Conservation (phyloP, 2,113 vertebrate species). For the Chamaetylas fuelleborni region DNA sequence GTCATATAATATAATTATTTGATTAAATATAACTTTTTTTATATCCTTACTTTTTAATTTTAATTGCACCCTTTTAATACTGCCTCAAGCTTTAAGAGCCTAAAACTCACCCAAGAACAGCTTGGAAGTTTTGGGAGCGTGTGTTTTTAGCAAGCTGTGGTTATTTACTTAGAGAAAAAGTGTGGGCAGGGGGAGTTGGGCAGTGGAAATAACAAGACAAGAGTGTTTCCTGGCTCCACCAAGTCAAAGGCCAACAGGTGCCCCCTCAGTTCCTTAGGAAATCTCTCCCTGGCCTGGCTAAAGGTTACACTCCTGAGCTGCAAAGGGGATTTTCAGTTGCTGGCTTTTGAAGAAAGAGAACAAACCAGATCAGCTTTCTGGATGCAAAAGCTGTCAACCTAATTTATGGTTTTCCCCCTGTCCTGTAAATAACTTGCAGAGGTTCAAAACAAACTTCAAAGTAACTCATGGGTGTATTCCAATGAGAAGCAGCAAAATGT, state of each 20-base stretch:
- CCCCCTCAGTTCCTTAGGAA: neutral
- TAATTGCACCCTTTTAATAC: neutral
- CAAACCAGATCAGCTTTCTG: slow-evolving; percentile 29
- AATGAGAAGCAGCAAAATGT: neutral
- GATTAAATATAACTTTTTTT: neutral
- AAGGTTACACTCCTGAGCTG: neutral
- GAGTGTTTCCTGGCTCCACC: neutral
- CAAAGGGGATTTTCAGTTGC: slow-evolving; percentile 5
- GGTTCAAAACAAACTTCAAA: slow-evolving; percentile 16
- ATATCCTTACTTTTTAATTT: neutral
- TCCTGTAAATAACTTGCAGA: slow-evolving; percentile 15
- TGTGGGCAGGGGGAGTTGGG: neutral
- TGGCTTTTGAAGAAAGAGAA: slow-evolving; percentile 8
- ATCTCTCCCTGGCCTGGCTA: neutral
- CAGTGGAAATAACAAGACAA: neutral
- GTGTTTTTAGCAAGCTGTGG: neutral
- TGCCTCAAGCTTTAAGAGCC: neutral
- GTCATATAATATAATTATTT: neutral
- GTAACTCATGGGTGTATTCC: neutral
- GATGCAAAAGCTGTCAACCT: neutral
- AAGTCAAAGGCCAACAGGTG: slow-evolving; percentile 56
- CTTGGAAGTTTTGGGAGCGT: neutral
- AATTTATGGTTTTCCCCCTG: neutral
- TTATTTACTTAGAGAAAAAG: neutral
- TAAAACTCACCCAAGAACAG: neutral